Percentiles rank a stretch among this genome's conserved stretches.
Conservation (phyloP, 2,888 invertebrate genomes). For the Polietes domitor region DNA sequence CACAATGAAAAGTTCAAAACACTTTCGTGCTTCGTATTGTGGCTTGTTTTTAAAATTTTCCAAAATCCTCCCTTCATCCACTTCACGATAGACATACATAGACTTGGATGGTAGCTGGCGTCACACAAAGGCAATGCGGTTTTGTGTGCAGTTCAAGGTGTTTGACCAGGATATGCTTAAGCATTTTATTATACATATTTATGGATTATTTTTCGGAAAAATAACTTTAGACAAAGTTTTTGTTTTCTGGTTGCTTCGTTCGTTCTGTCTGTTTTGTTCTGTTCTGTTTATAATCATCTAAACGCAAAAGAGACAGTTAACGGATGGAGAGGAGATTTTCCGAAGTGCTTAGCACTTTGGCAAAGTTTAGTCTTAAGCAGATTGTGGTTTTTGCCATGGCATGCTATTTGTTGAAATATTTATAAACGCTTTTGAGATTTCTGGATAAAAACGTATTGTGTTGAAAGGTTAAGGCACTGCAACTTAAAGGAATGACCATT, state of each 20-base stretch:
- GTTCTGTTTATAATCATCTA: neutral
- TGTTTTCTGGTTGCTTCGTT: neutral
- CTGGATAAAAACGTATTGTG: neutral
- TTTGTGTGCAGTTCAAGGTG: conserved; percentile 45
- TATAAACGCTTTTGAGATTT: neutral
- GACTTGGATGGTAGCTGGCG: neutral
- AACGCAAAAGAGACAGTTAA: conserved; percentile 2
- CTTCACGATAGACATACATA: neutral
- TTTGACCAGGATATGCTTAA: conserved; percentile 58
- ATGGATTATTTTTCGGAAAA: conserved; percentile 48
- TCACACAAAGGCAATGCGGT: neutral
- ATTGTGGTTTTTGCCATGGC: conserved; percentile 41
- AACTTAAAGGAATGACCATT: too few relatives aligned
- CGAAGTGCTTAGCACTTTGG: conserved; percentile 15
- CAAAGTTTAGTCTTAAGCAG: conserved; percentile 27
- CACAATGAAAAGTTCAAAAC: conserved; percentile 48
- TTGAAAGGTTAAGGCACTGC: neutral
- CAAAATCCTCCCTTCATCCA: neutral
- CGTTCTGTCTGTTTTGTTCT: neutral
- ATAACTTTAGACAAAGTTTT: conserved; percentile 29
- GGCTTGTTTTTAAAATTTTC: conserved; percentile 41
- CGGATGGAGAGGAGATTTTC: neutral
- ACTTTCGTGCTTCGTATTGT: conserved; percentile 47
- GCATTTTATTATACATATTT: conserved; percentile 41
- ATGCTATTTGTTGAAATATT: conserved; percentile 9